These are phyloP conservation scores for Helogale parvula DNA, from an alignment of 2,113 vertebrate genomes.

Conservation along the genomic window DNA sequence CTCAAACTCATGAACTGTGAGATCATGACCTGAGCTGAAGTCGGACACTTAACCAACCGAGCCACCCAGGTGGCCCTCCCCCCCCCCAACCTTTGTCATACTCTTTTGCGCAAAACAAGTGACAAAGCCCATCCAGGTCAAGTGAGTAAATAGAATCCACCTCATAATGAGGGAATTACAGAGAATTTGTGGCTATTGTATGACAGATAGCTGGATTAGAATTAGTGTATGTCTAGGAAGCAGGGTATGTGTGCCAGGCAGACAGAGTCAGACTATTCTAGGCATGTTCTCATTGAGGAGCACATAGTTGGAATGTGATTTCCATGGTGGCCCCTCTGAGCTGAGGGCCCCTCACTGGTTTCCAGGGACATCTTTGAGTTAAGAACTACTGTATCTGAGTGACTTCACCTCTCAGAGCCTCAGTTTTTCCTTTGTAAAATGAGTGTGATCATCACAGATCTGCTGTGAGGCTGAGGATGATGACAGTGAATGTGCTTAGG, in stretches of 20 bases:
- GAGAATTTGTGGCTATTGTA: background rate
- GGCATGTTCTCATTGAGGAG: background rate
- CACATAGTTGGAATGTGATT: background rate
- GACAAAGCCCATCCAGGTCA: background rate
- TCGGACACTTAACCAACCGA: no score
- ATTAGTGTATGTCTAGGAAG: background rate
- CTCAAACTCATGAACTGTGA: no score
- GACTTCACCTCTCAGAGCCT: background rate
- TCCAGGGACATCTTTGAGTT: background rate
- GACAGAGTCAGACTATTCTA: background rate
- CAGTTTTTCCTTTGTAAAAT: background rate
- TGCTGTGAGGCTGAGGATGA: background rate
- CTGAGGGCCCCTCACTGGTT: background rate
- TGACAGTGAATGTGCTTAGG: background rate
- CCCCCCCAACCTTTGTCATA: background rate
- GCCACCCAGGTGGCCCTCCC: no score
- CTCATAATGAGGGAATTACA: background rate
- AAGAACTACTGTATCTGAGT: background rate
- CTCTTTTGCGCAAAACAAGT: constrained; percentile 14
- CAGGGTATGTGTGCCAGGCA: background rate
- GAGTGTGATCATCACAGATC: background rate
- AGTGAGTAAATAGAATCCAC: background rate
- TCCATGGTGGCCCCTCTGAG: background rate
- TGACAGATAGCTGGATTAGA: background rate
- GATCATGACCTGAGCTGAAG: no score